Evolutionary conservation across 1,140 invertebrate species (phyloP).

Genomic region (Sycobia sp.): DNA sequence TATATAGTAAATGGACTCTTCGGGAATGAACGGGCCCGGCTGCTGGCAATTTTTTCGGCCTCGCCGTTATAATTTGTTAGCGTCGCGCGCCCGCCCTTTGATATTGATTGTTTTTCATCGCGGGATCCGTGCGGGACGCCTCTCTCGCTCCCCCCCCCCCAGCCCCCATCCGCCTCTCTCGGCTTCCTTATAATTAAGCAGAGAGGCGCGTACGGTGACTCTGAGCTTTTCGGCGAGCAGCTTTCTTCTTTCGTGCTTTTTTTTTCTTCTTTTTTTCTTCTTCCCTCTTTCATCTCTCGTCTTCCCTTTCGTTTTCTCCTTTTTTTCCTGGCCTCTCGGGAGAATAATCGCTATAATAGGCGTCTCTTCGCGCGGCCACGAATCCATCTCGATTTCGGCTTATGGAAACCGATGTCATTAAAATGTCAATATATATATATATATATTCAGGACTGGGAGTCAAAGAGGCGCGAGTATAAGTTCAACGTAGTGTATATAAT

Average conservation of each 20-base stretch:
- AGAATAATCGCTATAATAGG: too few relatives aligned
- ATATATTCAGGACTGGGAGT: too few relatives aligned
- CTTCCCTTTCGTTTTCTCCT: background rate
- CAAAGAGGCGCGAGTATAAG: too few relatives aligned
- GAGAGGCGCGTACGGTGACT: too few relatives aligned
- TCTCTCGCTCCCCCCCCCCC: background rate
- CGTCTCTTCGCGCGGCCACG: too few relatives aligned
- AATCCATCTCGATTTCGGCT: too few relatives aligned
- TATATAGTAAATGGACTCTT: background rate
- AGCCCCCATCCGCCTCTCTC: background rate
- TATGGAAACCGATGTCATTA: too few relatives aligned
- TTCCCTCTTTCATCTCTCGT: background rate
- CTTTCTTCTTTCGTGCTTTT: background rate
- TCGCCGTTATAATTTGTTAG: conserved; percentile 5
- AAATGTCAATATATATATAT: too few relatives aligned
- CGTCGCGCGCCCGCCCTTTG: background rate
- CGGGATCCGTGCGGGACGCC: too few relatives aligned
- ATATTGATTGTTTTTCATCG: conserved; percentile 24
- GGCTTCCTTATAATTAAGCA: too few relatives aligned
- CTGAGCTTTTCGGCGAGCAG: background rate
- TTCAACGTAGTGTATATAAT: too few relatives aligned
- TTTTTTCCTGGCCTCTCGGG: background rate
- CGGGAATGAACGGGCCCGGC: background rate
- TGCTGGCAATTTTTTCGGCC: conserved; percentile 12
- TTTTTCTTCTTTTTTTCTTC: background rate